A percentile compares a stretch with the other conserved stretches of the same genome.
These are phyloP conservation scores for Dilophus febrilis DNA, from an alignment of 2,888 invertebrate genomes.

Conservation along the genomic window DNA sequence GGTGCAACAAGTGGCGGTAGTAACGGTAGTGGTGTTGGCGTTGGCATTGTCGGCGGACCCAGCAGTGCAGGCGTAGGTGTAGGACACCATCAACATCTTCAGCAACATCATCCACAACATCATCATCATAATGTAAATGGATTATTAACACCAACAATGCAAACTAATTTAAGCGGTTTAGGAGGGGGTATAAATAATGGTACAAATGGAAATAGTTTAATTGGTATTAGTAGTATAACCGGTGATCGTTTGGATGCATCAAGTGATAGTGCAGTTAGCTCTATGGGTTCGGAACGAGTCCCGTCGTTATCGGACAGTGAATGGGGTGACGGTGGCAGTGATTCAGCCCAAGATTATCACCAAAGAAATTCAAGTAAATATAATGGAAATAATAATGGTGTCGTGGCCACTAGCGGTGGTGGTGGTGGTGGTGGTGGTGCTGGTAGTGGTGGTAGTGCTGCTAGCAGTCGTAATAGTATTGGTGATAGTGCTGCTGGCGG, in stretches of 20 bases:
- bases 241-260: constrained; percentile 65
- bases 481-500: no score
- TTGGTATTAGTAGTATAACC: constrained; percentile 9
- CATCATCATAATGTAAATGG: no score
- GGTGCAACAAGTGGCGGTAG: constrained; percentile 20
- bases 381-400: constrained; percentile 25
- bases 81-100: no score
- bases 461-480: no score
- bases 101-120: no score
- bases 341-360: constrained; percentile 69
- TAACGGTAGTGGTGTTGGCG: constrained; percentile 21
- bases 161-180: background rate
- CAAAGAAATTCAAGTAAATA: constrained; percentile 37
- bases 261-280: constrained; percentile 81
- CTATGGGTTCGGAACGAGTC: constrained; percentile 82
- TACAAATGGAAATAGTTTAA: constrained; percentile 7
- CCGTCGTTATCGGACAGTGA: constrained; percentile 78
- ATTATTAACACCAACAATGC: constrained; percentile 4
- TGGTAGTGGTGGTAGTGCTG: no score
- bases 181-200: no score
- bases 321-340: constrained; percentile 77
- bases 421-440: no score
- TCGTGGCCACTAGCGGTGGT: constrained; percentile 4
- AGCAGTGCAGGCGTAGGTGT: constrained; percentile 1
- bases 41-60: constrained; percentile 20